Base-by-base conservation (phyloP, 2,113 vertebrate species). In the Ginglymostoma cirratum region DNA sequence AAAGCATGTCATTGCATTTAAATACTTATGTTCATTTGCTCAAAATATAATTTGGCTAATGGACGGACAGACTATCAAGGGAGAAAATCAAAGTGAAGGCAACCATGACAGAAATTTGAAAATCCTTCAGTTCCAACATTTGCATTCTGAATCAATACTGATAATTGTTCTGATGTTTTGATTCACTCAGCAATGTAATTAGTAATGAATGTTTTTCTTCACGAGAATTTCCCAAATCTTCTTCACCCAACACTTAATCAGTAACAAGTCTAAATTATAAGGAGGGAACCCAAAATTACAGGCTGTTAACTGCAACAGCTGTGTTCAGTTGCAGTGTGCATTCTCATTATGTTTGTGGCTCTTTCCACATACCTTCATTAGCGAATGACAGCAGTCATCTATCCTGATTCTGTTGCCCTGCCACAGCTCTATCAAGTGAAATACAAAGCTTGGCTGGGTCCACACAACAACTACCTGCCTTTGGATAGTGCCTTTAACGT, bases 351-450 rank as follows among this genome's bases (percentile, higher is more conserved):
- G 27, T 52, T 95, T 69, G n/a, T 21, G 14, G 42, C 38, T 2
- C 93, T 69, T 70, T 70, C 66, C 93, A 94, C 93, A 67, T 72
- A 70, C 48, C 93, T 95, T 95, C 93, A 72, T 95, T 72, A 72
- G 42, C 27, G 19, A 12, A 17, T 76, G 94, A 52, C 94, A 95
- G 66, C n/a, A 67, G 38, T 24, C 42, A 72, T 76, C 45, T 10
- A 34, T 72, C 42, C 94, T 95, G n/a, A 72, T 48, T 72, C 94
- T 72, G 38, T 95, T 15, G 27, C 67, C 24, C 67, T 70, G 42
- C 72, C 66, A 52, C 45, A 52, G 67, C 42, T 52, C 48, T 5
- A 52, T 7, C 67, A 65, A 38, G 65, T 21, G 34, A 6, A 67
- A 66, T 93, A 34, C 52, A 65, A 90, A 61, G 87, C 1, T 55